Base-by-base conservation (phyloP, 92 coral and sea anemone species). In the Palythoa grandiflora region DNA sequence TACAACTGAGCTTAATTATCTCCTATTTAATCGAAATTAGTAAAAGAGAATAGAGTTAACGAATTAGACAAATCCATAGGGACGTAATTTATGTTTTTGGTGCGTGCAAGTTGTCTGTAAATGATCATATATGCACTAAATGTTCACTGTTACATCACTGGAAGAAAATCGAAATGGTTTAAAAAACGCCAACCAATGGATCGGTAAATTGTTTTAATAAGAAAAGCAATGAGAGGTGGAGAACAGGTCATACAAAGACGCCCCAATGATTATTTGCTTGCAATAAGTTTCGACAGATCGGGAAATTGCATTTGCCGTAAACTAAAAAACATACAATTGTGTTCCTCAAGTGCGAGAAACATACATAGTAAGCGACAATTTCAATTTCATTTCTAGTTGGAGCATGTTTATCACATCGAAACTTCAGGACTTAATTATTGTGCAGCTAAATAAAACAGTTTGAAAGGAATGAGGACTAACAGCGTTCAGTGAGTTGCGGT, bases 1-100 rank as follows among this genome's bases (percentile, higher is more conserved):
- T 19, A 47, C 86, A 48, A 81, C 66, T 28, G 86, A 13, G 36
- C 59, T 66, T 81, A 75, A 81, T 81, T 81, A 81, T 65, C 76
- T 66, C 75, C 16, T 44, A 48, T 28, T 66, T 81, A 68, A 81
- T 60, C 73, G 15, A 80, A 80, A 80, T 63, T 17, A 12, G 16
- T 54, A 36, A 38, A 78, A 47, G 28, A 54, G 66, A 65, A 40
- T 28, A 44, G 14, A 48, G 12, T 12, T 81, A 9, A 63, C 39
- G 61, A 81, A 13, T 63, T 44, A 9, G 65, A 37, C 86, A 38
- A 65, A 20, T 66, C 2, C 47, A 2, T 40, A n/a, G 44, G 74
- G 15, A 44, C 20, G 20, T 28, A 20, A 36, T 12, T 70, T 36
- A 15, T 16, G 39, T 66, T 19, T 63, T 47, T 21, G 40, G 52